phyloP scores from a whole-genome alignment of 2,797 vertebrate genomes.

The Carcharodon carcharias region DNA sequence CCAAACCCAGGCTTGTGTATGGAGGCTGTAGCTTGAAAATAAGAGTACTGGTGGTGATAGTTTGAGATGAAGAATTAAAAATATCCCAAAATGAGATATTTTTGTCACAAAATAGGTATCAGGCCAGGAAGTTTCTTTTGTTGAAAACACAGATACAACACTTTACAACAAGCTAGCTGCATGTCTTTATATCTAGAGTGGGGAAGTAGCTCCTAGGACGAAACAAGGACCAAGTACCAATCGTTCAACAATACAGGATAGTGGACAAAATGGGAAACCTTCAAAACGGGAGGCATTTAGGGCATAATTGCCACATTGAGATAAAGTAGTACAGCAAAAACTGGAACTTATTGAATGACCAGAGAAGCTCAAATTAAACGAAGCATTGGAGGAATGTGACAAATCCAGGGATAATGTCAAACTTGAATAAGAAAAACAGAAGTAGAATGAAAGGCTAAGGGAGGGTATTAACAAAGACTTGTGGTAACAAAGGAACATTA shows the following conservation, averaged over 20 bases:
- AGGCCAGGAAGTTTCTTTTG: not conserved
- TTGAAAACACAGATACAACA: not conserved
- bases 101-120: not conserved
- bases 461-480: not conserved
- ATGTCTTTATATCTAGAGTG: not conserved
- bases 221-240: not conserved
- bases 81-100: not conserved
- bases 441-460: not conserved
- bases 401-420: not conserved
- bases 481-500: not conserved
- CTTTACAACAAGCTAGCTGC: not conserved
- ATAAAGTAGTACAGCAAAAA: not conserved
- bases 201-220: not conserved
- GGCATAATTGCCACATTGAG: not conserved
- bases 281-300: not conserved
- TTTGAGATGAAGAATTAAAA: not conserved
- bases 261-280: not conserved
- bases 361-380: not conserved
- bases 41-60: not conserved
- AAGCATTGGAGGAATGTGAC: not conserved
- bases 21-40: not conserved
- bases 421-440: not conserved
- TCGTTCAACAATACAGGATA: not conserved
- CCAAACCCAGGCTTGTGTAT: not conserved
- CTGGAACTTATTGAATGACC: not conserved